A percentile compares a stretch with the other conserved stretches of the same genome.
These are phyloP conservation scores for Choloepus hoffmanni DNA, from an alignment of 2,113 vertebrate genomes.

Conservation along the genomic window DNA sequence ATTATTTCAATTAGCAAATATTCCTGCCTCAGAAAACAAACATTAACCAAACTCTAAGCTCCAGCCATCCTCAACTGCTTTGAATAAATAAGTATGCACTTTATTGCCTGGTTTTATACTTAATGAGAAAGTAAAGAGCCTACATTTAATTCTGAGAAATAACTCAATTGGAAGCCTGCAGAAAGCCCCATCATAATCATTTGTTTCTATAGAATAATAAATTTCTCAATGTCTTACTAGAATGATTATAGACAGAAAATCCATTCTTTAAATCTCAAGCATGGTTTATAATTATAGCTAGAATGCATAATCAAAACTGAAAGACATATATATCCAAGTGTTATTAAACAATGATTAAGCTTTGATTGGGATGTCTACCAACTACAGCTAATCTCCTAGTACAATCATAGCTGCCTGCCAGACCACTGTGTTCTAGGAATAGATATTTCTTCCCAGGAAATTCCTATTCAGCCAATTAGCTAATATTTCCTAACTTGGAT, in stretches of 20 bases:
- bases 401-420: slow-evolving; percentile 51
- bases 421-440: slow-evolving; percentile 53
- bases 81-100: background rate
- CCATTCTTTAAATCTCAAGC: background rate
- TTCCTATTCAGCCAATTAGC: slow-evolving; percentile 56
- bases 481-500: slow-evolving; percentile 49
- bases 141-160: slow-evolving; percentile 62
- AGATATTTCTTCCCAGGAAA: slow-evolving; percentile 59
- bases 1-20: slow-evolving; percentile 62
- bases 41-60: slow-evolving; percentile 26
- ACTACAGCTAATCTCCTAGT: slow-evolving; percentile 51
- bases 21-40: slow-evolving; percentile 50
- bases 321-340: slow-evolving; percentile 59
- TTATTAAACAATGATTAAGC: slow-evolving; percentile 72
- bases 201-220: slow-evolving; percentile 51
- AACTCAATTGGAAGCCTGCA: slow-evolving; percentile 64
- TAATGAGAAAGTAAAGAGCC: slow-evolving; percentile 31
- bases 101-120: slow-evolving; percentile 35
- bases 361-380: slow-evolving; percentile 56
- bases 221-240: slow-evolving; percentile 38
- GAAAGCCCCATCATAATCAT: slow-evolving; percentile 19
- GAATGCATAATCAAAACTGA: slow-evolving; percentile 65
- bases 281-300: background rate
- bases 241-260: slow-evolving; percentile 65
- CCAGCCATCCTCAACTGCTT: slow-evolving; percentile 3